Conservation (phyloP, 1,140 invertebrate species). For the Eupeodes corollae region DNA sequence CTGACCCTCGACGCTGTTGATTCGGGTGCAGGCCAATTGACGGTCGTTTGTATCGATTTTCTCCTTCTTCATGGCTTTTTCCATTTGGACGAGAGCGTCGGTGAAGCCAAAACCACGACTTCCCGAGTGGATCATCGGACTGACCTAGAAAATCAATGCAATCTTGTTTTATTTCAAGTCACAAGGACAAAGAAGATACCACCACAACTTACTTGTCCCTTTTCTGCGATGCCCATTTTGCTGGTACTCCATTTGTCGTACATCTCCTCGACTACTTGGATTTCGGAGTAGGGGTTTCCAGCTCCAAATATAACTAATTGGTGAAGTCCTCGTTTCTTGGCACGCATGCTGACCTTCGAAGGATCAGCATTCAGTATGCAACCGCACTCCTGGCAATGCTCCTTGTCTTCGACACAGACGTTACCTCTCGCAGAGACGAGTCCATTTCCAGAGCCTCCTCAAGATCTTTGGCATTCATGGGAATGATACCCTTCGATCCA, state of each 20-base stretch:
- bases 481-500: constrained; percentile 97
- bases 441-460: constrained; percentile 99
- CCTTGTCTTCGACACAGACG: constrained; percentile 99
- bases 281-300: constrained; percentile 99
- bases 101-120: constrained; percentile 97
- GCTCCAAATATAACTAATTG: constrained; percentile 97
- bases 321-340: constrained; percentile 96
- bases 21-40: constrained; percentile 94
- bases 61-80: constrained; percentile 99
- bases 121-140: constrained; percentile 99
- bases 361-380: constrained; percentile 99
- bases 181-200: no score
- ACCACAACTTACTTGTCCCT: constrained; percentile 59
- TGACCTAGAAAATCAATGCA: constrained; percentile 43
- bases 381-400: constrained; percentile 99
- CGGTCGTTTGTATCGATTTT: constrained; percentile 96
- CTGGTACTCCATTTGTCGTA: constrained; percentile 93
- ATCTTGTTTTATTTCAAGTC: no score
- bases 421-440: constrained; percentile 98
- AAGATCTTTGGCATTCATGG: constrained; percentile 93
- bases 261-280: constrained; percentile 98
- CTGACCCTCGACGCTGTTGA: constrained; percentile 86
- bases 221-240: constrained; percentile 97
- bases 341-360: constrained; percentile 87
- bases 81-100: constrained; percentile 97